Base-by-base conservation (phyloP, 2,113 vertebrate genomes). In the Egretta garzetta region DNA sequence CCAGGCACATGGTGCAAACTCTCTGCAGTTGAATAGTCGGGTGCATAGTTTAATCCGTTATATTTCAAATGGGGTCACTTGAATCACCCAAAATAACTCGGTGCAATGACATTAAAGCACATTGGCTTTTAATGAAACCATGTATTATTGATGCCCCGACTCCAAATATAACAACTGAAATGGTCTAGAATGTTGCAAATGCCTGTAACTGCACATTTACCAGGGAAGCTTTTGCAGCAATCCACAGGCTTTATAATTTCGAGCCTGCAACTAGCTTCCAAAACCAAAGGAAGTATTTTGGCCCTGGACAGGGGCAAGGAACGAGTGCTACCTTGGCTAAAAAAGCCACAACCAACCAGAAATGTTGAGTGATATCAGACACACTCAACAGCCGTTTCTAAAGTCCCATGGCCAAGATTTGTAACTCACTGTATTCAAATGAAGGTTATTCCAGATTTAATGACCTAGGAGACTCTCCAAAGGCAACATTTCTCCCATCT, bases 81-180 rank as follows among this genome's bases (percentile, higher is more conserved):
- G 80, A 87, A 60, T 72, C 10, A 56, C 80, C 58, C 64, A 93
- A 76, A 96, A 91, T 94, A 96, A 75, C 70, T 89, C 84, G 39
- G 62, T 72, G 91, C 77, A 79, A 64, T 80, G 86, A 91, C 80
- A 96, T 73, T 85, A 94, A 94, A 94, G 45, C 74, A 90, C 73
- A 89, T 43, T 90, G 47, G 55, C 52, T 95, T 96, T 96, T 97
- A 90, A 87, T 77, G 77, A 82, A 90, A 91, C 20, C 3, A 79
- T 95, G 80, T 94, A 93, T 93, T 96, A 93, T 87, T 89, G 45
- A 97, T 93, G 74, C 12, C 35, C 18, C 26, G 15, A 0, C 55
- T 80, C 91, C 73, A 94, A 92, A 95, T 79, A 84, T 41, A 92
- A 90, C 79, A 62, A 33, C 88, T 52, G 35, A 86, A 96, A 83